These are phyloP conservation scores for Phyllotreta cruciferae DNA, from an alignment of 2,888 invertebrate genomes.

Conservation along the genomic window DNA sequence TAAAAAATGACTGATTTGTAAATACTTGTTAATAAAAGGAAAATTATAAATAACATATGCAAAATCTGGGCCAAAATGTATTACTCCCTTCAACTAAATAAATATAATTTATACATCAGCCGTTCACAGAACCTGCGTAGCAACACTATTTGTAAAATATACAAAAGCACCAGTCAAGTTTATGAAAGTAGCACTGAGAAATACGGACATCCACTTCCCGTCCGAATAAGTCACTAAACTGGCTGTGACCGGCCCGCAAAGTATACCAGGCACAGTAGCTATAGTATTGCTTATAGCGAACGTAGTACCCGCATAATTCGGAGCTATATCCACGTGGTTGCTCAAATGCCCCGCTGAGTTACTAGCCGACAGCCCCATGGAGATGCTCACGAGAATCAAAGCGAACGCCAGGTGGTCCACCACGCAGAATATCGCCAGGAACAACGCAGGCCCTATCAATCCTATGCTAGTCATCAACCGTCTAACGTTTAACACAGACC, in stretches of 20 bases:
- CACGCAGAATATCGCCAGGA: conserved; percentile 73
- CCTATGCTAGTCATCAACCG: conserved; percentile 77
- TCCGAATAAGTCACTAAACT: conserved; percentile 73
- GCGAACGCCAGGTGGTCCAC: conserved; percentile 73
- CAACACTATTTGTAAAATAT: conserved; percentile 76
- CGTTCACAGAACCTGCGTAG: conserved; percentile 67
- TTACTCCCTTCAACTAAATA: conserved; percentile 27
- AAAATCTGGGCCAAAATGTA: conserved; percentile 27
- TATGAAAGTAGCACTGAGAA: conserved; percentile 73
- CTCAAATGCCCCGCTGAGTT: conserved; percentile 79
- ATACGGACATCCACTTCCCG: conserved; percentile 78
- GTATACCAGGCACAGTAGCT: conserved; percentile 77
- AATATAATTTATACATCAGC: conserved; percentile 27
- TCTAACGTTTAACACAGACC: conserved; percentile 73
- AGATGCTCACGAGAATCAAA: conserved; percentile 74
- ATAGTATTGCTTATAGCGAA: conserved; percentile 80
- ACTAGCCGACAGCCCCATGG: conserved; percentile 77
- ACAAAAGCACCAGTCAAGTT: conserved; percentile 77
- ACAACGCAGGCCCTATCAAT: conserved; percentile 74
- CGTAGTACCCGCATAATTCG: conserved; percentile 78
- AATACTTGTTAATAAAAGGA: too few relatives aligned
- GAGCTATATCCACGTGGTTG: conserved; percentile 80
- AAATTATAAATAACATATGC: not conserved
- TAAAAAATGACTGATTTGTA: too few relatives aligned
- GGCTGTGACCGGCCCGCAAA: conserved; percentile 79